Conservation (phyloP, 2,113 vertebrate species). For the Dicerorhinus sumatrensis region DNA sequence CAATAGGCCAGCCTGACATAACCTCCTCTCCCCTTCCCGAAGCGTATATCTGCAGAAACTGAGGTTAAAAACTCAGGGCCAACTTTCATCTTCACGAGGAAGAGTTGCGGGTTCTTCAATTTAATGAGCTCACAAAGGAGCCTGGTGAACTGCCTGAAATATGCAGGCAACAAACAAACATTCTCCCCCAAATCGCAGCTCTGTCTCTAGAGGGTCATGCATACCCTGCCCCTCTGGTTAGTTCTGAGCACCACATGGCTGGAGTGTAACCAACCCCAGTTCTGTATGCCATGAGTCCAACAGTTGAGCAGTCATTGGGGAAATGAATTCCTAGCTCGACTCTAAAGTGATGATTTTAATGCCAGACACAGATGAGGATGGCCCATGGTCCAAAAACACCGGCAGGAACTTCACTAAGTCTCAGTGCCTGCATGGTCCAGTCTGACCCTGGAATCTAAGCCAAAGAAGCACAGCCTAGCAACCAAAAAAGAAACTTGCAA, state of each 20-base stretch:
- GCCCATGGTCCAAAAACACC: background rate
- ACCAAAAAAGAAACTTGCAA: background rate
- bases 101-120: background rate
- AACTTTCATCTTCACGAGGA: background rate
- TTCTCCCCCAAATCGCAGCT: background rate
- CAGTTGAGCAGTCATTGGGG: background rate
- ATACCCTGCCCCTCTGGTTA: background rate
- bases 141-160: background rate
- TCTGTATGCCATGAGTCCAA: background rate
- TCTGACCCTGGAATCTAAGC: background rate
- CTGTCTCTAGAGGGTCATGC: background rate
- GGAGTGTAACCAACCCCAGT: background rate
- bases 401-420: background rate
- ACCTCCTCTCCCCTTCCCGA: background rate
- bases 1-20: background rate
- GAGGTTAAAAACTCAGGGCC: slow-evolving; percentile 25
- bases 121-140: slow-evolving; percentile 5
- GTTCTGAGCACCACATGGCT: background rate
- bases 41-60: background rate
- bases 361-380: background rate
- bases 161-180: background rate
- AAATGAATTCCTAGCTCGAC: background rate
- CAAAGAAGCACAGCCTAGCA: background rate
- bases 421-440: background rate
- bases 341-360: background rate